Base-by-base conservation (phyloP, 1,140 invertebrate genomes). In the Drosophila novamexicana region DNA sequence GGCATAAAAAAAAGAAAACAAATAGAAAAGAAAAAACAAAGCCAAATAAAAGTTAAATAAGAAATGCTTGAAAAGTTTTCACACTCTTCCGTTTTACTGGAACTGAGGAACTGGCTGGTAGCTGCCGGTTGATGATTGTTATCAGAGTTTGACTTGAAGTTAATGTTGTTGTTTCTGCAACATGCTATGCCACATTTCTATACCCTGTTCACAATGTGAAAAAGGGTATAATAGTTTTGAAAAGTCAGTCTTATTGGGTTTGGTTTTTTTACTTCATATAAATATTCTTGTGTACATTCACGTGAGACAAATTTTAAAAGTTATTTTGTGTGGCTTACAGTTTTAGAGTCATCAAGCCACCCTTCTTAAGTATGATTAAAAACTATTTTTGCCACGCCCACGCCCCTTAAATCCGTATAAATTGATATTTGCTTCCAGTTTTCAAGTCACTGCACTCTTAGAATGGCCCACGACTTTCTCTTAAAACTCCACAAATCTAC, bases 31-130 rank as follows among this genome's bases (percentile, higher is more conserved):
- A 54, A 10, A 7, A 54, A 14, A 16, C 32, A 70, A 59, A 75
- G 52, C 22, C 76, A 79, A 83, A 83, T 83, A 86, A 82, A 82
- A 86, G 79, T 88, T 82, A 70, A 86, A 86, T 88, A 88, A 58
- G 57, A 79, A 85, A 82, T 79, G 79, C 63, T 78, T 77, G 67
- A 71, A 64, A 79, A 88, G 70, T 69, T 86, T 75, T 59, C 62
- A 76, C 59, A 86, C 81, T 79, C 73, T 22, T 52, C 64, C 50
- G 34, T 42, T 18, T 53, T 53, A 3, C 8, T 16, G 32, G 12
- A 12, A 32, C 8, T 8, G 7, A 8, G 50, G 58, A 40, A 32
- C 40, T 62, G 47, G 36, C 58, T 44, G 40, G 22, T 42, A 68
- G 14, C 18, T 16, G 40, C 57, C 16, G 10, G 39, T n/a, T 39